These are phyloP conservation scores for Bryconaethiops microstoma DNA, from an alignment of 2,797 vertebrate genomes.

Conservation along the genomic window DNA sequence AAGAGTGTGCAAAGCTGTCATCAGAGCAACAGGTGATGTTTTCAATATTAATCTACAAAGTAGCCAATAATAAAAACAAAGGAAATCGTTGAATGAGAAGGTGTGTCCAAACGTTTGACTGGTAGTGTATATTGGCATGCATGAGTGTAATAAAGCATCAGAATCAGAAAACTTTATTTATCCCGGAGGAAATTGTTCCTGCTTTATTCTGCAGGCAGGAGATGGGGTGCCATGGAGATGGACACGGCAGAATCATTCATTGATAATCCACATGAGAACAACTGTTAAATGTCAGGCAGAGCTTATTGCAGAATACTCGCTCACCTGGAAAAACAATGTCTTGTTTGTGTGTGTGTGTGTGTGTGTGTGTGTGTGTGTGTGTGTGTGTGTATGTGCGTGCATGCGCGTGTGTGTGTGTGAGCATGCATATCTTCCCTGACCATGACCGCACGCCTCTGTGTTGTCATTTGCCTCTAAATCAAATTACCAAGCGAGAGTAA, in stretches of 20 bases:
- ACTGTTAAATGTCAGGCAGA: constrained; percentile 40
- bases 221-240: neutral
- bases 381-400: neutral
- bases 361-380: constrained; percentile 8
- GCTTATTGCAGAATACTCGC: constrained; percentile 18
- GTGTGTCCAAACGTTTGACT: no score
- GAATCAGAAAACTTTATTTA: no score
- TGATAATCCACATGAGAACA: constrained; percentile 19
- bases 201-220: no score
- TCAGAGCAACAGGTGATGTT: no score
- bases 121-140: no score
- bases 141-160: no score
- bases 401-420: neutral
- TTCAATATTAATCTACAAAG: no score
- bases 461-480: neutral
- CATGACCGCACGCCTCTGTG: neutral
- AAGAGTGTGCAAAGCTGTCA: no score
- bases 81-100: no score
- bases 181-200: no score
- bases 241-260: neutral
- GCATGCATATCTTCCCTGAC: neutral
- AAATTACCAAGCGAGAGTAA: constrained; percentile 1
- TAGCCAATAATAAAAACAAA: no score
- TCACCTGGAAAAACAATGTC: constrained; percentile 1
- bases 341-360: neutral